A percentile compares a stretch with the other conserved stretches of the same genome.
Evolutionary conservation across 1,140 invertebrate species (phyloP).

Genomic region (Solen grandis): DNA sequence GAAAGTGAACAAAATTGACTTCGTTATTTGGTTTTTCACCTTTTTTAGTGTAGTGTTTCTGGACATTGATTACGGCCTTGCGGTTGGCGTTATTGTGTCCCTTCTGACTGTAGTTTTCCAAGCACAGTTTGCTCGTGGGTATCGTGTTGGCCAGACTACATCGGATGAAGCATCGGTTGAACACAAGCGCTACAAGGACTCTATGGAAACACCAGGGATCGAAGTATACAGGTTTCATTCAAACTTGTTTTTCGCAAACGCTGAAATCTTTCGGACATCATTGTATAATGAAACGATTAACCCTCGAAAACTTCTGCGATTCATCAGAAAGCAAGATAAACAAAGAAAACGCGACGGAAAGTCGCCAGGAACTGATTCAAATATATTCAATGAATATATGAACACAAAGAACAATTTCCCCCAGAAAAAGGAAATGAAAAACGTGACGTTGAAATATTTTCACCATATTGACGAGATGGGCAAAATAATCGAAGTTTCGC

Average conservation of each 20-base stretch:
- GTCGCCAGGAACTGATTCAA: constrained; percentile 30
- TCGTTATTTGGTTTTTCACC: constrained; percentile 77
- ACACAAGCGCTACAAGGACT: constrained; percentile 63
- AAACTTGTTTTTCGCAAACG: constrained; percentile 82
- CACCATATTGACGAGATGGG: not conserved
- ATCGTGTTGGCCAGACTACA: constrained; percentile 67
- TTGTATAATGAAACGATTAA: constrained; percentile 73
- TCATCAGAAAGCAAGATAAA: constrained; percentile 72
- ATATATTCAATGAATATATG: constrained; percentile 20
- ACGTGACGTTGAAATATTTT: not conserved
- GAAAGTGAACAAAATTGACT: constrained; percentile 77
- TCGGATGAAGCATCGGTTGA: constrained; percentile 65
- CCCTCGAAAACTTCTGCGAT: constrained; percentile 71
- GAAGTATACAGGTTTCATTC: constrained; percentile 82
- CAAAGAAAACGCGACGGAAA: constrained; percentile 45
- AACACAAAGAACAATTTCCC: constrained; percentile 29
- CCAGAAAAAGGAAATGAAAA: constrained; percentile 20
- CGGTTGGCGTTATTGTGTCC: constrained; percentile 74
- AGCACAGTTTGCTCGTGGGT: constrained; percentile 74
- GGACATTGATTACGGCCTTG: constrained; percentile 76
- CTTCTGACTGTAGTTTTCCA: constrained; percentile 77
- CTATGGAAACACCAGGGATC: constrained; percentile 77
- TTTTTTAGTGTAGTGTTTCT: constrained; percentile 76
- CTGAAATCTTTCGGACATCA: constrained; percentile 79
- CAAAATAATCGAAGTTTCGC: constrained; percentile 22